Conservation (phyloP, 2,113 vertebrate species). For the Sylvietta virens region DNA sequence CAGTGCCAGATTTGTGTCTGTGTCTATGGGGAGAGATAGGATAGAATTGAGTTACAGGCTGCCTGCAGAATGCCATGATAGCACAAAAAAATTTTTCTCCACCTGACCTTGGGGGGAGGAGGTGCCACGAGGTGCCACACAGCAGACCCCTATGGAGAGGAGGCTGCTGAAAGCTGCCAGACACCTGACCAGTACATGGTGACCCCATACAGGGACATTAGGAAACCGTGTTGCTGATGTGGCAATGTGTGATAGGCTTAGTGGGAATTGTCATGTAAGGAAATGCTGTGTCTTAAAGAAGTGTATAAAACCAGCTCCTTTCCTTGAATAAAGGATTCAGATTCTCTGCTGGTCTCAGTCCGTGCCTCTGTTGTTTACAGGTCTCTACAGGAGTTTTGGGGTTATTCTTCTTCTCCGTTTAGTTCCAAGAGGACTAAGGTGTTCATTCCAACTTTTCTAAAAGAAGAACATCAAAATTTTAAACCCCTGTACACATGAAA, state of each 20-base stretch:
- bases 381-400: not conserved
- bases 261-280: not conserved
- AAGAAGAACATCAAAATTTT: not conserved
- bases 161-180: not conserved
- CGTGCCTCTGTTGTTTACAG: rapidly evolving
- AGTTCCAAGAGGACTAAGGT: not conserved
- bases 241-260: no score
- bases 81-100: no score
- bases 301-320: not conserved
- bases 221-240: not conserved
- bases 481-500: not conserved
- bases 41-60: no score
- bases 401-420: not conserved
- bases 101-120: not conserved
- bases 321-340: not conserved
- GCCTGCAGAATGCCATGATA: no score
- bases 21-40: no score
- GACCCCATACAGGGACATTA: no score
- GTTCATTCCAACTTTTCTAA: not conserved
- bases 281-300: not conserved
- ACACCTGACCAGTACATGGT: not conserved
- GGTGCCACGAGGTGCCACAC: no score
- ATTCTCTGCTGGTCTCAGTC: not conserved
- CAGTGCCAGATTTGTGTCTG: not conserved
- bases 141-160: not conserved